Conservation (phyloP, 2,888 invertebrate genomes). For the Protonemura montana region DNA sequence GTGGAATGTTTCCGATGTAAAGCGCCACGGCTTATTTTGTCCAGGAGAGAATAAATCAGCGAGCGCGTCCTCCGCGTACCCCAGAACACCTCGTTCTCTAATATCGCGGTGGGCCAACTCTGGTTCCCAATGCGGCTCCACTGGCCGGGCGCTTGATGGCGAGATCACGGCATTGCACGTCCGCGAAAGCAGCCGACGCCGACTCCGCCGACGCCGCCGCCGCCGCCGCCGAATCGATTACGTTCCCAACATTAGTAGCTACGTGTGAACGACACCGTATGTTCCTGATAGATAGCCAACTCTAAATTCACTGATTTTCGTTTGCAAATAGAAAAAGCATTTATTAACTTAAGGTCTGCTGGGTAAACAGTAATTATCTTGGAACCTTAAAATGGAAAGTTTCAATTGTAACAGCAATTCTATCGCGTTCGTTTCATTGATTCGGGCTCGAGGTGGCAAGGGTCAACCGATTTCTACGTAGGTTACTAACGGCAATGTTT, state of each 20-base stretch:
- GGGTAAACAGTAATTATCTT: conserved; percentile 22
- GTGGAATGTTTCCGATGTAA: conserved; percentile 16
- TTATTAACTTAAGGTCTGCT: neutral
- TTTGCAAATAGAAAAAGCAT: conserved; percentile 24
- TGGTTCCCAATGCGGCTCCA: neutral
- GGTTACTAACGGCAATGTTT: neutral
- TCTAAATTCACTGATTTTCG: conserved; percentile 36
- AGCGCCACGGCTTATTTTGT: conserved; percentile 20
- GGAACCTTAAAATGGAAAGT: conserved; percentile 8
- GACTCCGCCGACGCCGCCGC: neutral
- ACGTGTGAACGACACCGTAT: conserved; percentile 28
- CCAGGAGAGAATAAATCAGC: conserved; percentile 15
- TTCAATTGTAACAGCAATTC: conserved; percentile 2
- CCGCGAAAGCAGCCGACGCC: neutral
- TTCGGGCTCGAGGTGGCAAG: neutral
- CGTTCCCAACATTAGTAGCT: conserved; percentile 3
- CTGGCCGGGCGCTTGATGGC: neutral
- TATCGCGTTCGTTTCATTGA: conserved; percentile 7
- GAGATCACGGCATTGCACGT: conserved; percentile 38
- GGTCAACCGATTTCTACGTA: neutral
- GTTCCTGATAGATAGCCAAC: conserved; percentile 36
- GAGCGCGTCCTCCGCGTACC: neutral
- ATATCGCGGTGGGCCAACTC: neutral
- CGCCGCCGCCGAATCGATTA: conserved; percentile 22
- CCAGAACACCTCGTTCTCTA: neutral